Conservation (phyloP, 2,113 vertebrate genomes). For the Lathamus discolor region DNA sequence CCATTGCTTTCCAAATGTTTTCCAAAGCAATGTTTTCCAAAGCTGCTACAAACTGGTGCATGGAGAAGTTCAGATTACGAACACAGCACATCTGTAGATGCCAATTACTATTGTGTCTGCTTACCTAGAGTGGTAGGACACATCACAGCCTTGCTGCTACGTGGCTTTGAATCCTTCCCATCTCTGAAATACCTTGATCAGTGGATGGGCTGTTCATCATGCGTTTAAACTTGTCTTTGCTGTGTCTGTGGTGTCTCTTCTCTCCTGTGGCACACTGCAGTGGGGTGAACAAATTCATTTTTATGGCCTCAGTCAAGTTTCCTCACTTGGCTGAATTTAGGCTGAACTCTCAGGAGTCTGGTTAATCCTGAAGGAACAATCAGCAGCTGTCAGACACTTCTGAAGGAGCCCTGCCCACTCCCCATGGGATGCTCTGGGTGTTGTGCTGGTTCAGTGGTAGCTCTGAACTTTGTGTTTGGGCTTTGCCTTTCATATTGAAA, state of each 20-base stretch:
- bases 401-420: rapidly evolving
- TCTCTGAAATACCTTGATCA: neutral
- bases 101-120: neutral
- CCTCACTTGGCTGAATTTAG: neutral
- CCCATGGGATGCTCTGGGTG: too few species aligned
- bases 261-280: neutral
- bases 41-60: neutral
- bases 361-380: neutral
- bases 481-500: neutral
- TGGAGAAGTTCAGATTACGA: neutral
- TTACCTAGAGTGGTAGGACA: neutral
- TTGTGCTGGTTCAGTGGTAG: neutral
- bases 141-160: neutral
- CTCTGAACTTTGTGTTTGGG: neutral
- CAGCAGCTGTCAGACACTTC: neutral
- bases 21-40: neutral
- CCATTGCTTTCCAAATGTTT: neutral
- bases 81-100: neutral
- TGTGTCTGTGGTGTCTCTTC: neutral
- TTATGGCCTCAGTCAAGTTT: neutral
- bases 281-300: neutral
- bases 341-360: neutral
- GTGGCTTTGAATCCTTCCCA: neutral
- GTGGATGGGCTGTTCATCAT: neutral
- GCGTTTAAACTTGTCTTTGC: neutral